phyloP scores from a whole-genome alignment of 2,888 invertebrate species.

The Agrypnus murinus region DNA sequence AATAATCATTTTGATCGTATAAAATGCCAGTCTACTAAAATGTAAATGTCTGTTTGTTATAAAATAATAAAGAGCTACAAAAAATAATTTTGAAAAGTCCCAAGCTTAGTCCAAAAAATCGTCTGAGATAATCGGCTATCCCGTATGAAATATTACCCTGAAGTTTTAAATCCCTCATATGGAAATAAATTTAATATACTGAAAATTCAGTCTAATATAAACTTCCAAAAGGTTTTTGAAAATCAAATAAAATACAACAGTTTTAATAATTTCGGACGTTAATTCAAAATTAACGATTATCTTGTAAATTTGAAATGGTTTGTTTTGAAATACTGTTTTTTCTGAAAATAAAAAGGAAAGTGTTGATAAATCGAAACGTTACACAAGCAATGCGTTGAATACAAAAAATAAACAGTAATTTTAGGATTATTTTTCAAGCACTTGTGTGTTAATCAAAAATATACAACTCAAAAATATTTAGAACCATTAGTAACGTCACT shows the following conservation, averaged over 20 bases:
- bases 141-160: too few species aligned
- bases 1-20: too few species aligned
- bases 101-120: too few species aligned
- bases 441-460: constrained; percentile 21
- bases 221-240: too few species aligned
- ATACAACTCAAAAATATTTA: constrained; percentile 21
- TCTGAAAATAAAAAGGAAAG: constrained; percentile 4
- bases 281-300: neutral
- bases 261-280: too few species aligned
- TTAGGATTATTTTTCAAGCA: constrained; percentile 1
- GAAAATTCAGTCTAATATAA: too few species aligned
- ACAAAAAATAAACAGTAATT: constrained; percentile 12
- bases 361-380: constrained; percentile 4
- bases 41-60: too few species aligned
- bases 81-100: neutral
- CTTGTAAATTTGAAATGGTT: neutral
- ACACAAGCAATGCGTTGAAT: neutral
- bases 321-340: neutral
- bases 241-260: neutral
- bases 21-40: too few species aligned
- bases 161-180: too few species aligned
- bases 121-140: too few species aligned
- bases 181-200: too few species aligned
- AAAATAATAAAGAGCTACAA: too few species aligned
- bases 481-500: constrained; percentile 11